phyloP scores from a whole-genome alignment of 1,140 invertebrate genomes.

The Cydia pomonella region DNA sequence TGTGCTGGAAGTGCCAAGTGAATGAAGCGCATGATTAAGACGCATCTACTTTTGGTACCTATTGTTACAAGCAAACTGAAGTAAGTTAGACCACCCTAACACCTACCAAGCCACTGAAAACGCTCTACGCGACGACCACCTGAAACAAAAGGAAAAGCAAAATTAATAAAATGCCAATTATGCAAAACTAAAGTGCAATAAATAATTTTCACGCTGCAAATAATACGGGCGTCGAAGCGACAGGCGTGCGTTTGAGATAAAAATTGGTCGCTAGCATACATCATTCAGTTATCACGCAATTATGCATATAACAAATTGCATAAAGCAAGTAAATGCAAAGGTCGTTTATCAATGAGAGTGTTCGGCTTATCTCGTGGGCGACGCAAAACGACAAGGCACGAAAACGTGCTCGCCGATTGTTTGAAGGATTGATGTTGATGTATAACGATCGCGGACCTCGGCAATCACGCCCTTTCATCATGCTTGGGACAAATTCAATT shows the following conservation, averaged over 20 bases:
- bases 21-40: constrained; percentile 42
- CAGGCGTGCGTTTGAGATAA: constrained; percentile 30
- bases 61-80: neutral
- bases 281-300: constrained; percentile 30
- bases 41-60: constrained; percentile 25
- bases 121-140: constrained; percentile 72
- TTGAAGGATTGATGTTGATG: constrained; percentile 31
- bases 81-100: constrained; percentile 40
- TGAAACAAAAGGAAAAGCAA: constrained; percentile 82
- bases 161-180: constrained; percentile 81
- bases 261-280: constrained; percentile 28
- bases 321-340: constrained; percentile 31
- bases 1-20: constrained; percentile 48
- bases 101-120: constrained; percentile 67
- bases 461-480: neutral
- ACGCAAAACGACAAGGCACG: constrained; percentile 21
- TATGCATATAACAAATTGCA: constrained; percentile 29
- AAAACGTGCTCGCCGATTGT: constrained; percentile 21
- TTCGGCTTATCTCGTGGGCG: constrained; percentile 28
- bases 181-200: constrained; percentile 56
- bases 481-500: neutral
- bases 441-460: neutral
- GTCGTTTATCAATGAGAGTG: constrained; percentile 24
- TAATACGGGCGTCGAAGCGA: constrained; percentile 31
- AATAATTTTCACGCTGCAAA: constrained; percentile 40